These are phyloP conservation scores for Caenorhabditis doughertyi DNA, from an alignment of 2,888 invertebrate species.

Conservation along the genomic window DNA sequence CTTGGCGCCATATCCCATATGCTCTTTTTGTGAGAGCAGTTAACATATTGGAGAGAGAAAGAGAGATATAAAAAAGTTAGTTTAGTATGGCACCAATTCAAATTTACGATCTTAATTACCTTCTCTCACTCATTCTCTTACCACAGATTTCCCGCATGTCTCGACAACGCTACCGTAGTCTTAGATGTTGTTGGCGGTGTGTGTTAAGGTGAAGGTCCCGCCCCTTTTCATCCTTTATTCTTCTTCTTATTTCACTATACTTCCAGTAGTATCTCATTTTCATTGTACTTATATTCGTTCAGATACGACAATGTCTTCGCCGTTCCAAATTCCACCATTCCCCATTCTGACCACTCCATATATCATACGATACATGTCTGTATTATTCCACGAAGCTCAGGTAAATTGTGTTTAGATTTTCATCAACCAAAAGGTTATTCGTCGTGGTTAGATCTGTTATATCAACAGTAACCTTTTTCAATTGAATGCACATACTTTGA, in stretches of 20 bases:
- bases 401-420: conserved; percentile 7
- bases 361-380: conserved; percentile 32
- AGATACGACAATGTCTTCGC: conserved; percentile 7
- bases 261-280: background rate
- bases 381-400: conserved; percentile 42
- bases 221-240: conserved; percentile 10
- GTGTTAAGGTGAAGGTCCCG: conserved; percentile 12
- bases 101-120: conserved; percentile 48
- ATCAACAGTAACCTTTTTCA: background rate
- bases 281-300: background rate
- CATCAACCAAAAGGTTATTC: background rate
- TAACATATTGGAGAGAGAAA: background rate
- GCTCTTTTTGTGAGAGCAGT: conserved; percentile 2
- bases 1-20: conserved; percentile 40
- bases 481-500: no score
- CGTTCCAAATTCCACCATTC: conserved; percentile 59
- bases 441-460: no score
- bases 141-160: conserved; percentile 51
- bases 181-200: background rate
- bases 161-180: conserved; percentile 33
- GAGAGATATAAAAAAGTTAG: background rate
- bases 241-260: background rate
- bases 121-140: background rate
- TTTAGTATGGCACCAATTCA: conserved; percentile 43
- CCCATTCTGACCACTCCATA: conserved; percentile 45